Conservation (phyloP, 2,888 invertebrate genomes). For the Ichneumon xanthorius region DNA sequence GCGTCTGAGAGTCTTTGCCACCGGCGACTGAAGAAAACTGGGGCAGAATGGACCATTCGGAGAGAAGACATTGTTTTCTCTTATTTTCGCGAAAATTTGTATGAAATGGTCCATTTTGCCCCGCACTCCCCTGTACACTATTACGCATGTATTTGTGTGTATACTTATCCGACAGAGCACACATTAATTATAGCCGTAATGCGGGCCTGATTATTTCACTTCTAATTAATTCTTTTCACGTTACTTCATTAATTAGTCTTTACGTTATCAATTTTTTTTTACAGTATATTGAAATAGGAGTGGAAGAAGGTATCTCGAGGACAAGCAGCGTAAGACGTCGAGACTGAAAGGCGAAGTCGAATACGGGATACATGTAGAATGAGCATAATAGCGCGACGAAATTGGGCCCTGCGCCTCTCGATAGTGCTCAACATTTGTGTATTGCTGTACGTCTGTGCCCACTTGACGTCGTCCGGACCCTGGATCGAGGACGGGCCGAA, state of each 20-base stretch:
- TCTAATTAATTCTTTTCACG: background rate
- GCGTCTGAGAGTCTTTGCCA: too few species aligned
- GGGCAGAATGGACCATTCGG: too few species aligned
- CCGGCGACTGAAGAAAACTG: background rate
- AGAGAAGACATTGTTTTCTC: too few species aligned
- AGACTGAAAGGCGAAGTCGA: constrained; percentile 17
- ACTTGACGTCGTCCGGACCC: constrained; percentile 85
- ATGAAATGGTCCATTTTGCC: background rate
- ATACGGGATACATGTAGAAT: constrained; percentile 71
- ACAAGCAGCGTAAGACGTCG: background rate
- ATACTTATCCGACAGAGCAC: background rate
- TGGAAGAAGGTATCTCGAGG: constrained; percentile 34
- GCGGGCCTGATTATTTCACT: too few species aligned
- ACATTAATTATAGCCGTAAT: background rate
- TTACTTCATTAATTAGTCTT: background rate
- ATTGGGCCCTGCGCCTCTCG: constrained; percentile 91
- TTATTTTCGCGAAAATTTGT: too few species aligned
- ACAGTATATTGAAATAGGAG: constrained; percentile 5
- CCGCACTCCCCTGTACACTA: background rate
- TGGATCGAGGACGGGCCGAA: constrained; percentile 84
- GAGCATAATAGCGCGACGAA: constrained; percentile 86
- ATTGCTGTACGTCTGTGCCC: constrained; percentile 90
- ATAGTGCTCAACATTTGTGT: constrained; percentile 91
- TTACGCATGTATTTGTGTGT: background rate
- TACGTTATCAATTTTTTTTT: background rate